A percentile compares a stretch with the other conserved stretches of the same genome.
Evolutionary conservation across 2,888 invertebrate genomes (phyloP).

Genomic region (Bimastos eiseni): DNA sequence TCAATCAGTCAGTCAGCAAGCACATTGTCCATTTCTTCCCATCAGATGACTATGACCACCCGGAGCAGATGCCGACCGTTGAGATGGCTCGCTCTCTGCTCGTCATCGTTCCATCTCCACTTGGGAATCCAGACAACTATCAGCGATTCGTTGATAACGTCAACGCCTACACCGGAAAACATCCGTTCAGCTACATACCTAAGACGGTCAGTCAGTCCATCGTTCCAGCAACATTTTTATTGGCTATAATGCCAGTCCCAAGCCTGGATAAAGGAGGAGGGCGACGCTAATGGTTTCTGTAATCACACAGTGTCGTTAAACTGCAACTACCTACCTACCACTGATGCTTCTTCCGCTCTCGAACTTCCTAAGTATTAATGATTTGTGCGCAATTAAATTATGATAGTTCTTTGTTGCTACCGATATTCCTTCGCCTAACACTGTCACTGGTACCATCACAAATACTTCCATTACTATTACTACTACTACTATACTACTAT

Average conservation of each 20-base stretch:
- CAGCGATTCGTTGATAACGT: conserved; percentile 80
- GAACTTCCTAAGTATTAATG: too few relatives aligned
- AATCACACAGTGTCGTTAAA: too few relatives aligned
- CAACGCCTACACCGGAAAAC: conserved; percentile 74
- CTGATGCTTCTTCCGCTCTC: too few relatives aligned
- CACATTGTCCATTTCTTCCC: too few relatives aligned
- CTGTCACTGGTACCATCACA: neutral
- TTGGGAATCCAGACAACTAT: conserved; percentile 66
- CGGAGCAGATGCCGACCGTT: conserved; percentile 44
- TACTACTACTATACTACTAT: conserved; percentile 19
- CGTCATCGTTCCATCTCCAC: conserved; percentile 86
- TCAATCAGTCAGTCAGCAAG: too few relatives aligned
- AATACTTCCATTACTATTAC: neutral
- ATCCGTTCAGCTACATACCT: conserved; percentile 77
- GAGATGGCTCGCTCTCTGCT: conserved; percentile 76
- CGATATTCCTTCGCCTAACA: neutral
- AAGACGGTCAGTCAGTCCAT: neutral
- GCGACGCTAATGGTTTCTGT: too few relatives aligned
- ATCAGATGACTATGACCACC: conserved; percentile 10
- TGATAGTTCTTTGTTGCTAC: neutral
- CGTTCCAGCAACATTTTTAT: neutral
- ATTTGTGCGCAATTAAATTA: too few relatives aligned
- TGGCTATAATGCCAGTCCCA: neutral
- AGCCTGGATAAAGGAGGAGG: too few relatives aligned
- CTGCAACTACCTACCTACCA: too few relatives aligned